Evolutionary conservation across 2,113 vertebrate genomes (phyloP).

Genomic region (Rhinogobius similis): DNA sequence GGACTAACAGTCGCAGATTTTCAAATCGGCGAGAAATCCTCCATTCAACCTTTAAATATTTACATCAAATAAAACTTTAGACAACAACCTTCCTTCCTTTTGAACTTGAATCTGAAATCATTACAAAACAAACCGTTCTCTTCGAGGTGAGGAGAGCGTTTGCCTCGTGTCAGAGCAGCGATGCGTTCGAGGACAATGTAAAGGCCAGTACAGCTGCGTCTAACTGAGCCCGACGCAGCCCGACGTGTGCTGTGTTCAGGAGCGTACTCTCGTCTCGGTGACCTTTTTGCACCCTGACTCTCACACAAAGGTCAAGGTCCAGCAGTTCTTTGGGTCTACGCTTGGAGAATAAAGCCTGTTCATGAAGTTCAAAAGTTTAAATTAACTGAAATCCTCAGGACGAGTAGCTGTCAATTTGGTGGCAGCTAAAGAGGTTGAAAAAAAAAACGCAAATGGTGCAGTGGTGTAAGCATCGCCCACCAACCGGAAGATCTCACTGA

Average conservation of each 20-base stretch:
- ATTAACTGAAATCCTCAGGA: neutral
- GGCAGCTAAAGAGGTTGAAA: too few relatives aligned
- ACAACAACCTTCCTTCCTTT: too few relatives aligned
- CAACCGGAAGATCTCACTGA: too few relatives aligned
- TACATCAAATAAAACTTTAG: too few relatives aligned
- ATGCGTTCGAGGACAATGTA: neutral
- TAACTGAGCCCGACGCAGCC: neutral
- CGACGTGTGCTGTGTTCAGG: conserved; percentile 3
- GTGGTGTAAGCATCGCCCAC: too few relatives aligned
- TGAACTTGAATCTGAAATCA: conserved; percentile 1
- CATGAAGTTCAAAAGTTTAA: neutral
- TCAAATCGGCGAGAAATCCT: too few relatives aligned
- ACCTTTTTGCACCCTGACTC: neutral
- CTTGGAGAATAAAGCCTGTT: neutral
- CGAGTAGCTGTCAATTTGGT: too few relatives aligned
- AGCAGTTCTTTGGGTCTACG: neutral
- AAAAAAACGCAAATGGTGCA: too few relatives aligned
- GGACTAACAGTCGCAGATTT: too few relatives aligned
- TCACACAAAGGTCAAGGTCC: neutral
- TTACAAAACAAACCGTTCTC: neutral
- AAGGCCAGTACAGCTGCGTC: neutral
- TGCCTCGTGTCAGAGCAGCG: neutral
- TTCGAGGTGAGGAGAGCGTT: neutral
- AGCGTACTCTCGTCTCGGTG: neutral
- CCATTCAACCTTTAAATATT: too few relatives aligned